Evolutionary conservation across 2,113 vertebrate genomes (phyloP).

Genomic region (Onychostruthus taczanowskii): DNA sequence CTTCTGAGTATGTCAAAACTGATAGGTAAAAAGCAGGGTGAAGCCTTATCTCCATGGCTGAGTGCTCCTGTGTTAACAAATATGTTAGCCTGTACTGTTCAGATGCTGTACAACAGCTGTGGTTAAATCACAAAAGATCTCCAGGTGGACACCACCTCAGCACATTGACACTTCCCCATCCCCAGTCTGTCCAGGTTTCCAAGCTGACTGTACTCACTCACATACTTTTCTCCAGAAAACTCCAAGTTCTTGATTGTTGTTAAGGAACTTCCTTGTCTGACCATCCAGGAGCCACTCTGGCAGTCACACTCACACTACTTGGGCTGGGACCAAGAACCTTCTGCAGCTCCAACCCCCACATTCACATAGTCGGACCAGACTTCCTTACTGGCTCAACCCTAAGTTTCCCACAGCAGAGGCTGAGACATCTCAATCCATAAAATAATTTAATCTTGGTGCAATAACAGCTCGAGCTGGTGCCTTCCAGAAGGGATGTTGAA

Average conservation of each 20-base stretch:
- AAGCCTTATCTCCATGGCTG: background rate
- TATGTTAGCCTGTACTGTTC: background rate
- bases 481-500: background rate
- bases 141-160: accelerated
- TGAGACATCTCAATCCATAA: background rate
- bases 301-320: background rate
- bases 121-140: background rate
- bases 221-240: background rate
- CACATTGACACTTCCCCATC: background rate
- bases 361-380: background rate
- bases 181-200: background rate
- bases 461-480: background rate
- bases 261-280: background rate
- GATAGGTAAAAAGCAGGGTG: background rate
- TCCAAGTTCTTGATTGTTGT: background rate
- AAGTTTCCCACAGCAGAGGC: background rate
- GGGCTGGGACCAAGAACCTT: background rate
- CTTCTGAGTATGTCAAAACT: background rate
- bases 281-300: background rate
- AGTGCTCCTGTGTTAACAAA: background rate
- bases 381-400: background rate
- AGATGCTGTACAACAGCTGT: background rate
- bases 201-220: background rate
- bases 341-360: accelerated
- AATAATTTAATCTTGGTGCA: background rate